Evolutionary conservation across 2,113 vertebrate species (phyloP).

Genomic region (Helogale parvula): DNA sequence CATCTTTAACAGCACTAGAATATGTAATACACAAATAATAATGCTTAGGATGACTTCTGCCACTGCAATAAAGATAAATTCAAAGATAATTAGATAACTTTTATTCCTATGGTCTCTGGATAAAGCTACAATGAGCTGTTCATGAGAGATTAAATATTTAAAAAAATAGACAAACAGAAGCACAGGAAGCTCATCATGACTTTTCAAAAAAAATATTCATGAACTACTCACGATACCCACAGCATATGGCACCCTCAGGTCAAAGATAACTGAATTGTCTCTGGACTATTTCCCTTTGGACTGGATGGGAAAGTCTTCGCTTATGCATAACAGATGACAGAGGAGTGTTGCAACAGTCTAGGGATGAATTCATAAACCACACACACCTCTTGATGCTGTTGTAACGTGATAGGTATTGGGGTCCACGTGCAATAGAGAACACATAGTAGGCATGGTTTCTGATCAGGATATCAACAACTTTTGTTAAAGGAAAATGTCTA

Average conservation of each 20-base stretch:
- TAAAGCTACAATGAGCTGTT: constrained; percentile 30
- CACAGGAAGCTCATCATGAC: not conserved
- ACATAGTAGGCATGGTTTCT: not conserved
- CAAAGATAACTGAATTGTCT: not conserved
- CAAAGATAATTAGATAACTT: constrained; percentile 65
- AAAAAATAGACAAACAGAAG: not conserved
- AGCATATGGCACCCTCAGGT: not conserved
- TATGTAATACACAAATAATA: constrained; percentile 25
- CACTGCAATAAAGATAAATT: constrained; percentile 38
- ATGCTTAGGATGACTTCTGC: constrained; percentile 19
- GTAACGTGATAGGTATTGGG: not conserved
- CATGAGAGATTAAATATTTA: constrained; percentile 22
- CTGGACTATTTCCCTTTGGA: not conserved
- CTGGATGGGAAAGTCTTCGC: not conserved
- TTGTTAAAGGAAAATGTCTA: not conserved
- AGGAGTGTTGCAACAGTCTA: not conserved
- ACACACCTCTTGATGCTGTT: not conserved
- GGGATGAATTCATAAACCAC: not conserved
- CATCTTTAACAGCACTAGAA: constrained; percentile 32
- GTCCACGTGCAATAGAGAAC: not conserved
- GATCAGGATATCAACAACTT: not conserved
- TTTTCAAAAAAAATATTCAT: constrained; percentile 28
- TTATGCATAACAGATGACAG: not conserved
- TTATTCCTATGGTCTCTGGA: constrained; percentile 47
- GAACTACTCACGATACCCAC: not conserved